A percentile compares a stretch with the other conserved stretches of the same genome.
Evolutionary conservation across 2,113 vertebrate genomes (phyloP).

Genomic region (Helogale parvula): DNA sequence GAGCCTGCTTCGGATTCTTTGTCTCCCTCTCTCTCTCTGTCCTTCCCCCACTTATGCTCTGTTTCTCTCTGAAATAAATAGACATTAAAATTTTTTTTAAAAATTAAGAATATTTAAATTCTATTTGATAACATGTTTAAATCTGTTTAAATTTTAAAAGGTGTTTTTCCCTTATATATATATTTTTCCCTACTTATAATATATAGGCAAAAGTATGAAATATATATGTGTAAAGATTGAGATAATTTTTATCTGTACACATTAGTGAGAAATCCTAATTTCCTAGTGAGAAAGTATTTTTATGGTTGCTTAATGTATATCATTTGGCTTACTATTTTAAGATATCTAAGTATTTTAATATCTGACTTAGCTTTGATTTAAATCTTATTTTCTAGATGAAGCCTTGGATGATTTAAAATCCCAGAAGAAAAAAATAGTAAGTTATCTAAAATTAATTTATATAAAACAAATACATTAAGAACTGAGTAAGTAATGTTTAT

Average conservation of each 20-base stretch:
- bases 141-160: constrained; percentile 38
- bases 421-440: constrained; percentile 98
- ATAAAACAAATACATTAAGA: constrained; percentile 53
- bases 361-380: constrained; percentile 68
- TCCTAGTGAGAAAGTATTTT: constrained; percentile 8
- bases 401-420: constrained; percentile 94
- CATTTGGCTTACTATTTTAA: constrained; percentile 31
- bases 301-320: constrained; percentile 5
- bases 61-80: too few species aligned
- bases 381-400: constrained; percentile 90
- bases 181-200: neutral
- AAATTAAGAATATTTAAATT: constrained; percentile 15
- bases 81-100: neutral
- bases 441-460: constrained; percentile 82
- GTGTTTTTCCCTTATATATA: neutral
- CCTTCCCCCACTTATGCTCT: too few species aligned
- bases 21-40: too few species aligned
- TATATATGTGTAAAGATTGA: neutral
- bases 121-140: constrained; percentile 43
- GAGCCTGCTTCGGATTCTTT: too few species aligned
- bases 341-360: constrained; percentile 42
- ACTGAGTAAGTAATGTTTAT: constrained; percentile 54
- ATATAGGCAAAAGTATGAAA: constrained; percentile 10
- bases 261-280: constrained; percentile 34
- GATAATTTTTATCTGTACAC: neutral